Conservation (phyloP, 2,113 vertebrate species). For the Elanus axillaris region DNA sequence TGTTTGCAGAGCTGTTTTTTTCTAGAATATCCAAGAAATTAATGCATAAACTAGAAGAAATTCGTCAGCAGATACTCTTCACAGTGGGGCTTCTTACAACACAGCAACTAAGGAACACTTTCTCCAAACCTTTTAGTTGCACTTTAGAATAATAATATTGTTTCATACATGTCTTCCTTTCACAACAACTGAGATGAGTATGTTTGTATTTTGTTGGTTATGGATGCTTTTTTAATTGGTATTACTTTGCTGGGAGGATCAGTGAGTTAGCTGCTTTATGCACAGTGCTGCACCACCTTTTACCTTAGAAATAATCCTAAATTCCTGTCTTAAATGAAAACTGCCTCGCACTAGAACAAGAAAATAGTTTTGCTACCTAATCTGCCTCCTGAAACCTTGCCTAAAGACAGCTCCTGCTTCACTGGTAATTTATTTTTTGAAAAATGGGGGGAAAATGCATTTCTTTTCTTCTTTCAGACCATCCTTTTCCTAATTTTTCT, state of each 20-base stretch:
- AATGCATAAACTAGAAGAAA: not conserved
- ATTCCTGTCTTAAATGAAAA: constrained; percentile 48
- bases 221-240: constrained; percentile 7
- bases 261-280: not conserved
- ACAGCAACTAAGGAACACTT: not conserved
- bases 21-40: not conserved
- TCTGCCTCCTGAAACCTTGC: constrained; percentile 40
- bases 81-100: not conserved
- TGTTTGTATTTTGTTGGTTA: not conserved
- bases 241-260: constrained; percentile 46
- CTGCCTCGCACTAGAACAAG: constrained; percentile 26
- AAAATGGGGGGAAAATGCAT: constrained; percentile 1
- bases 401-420: constrained; percentile 21
- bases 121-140: not conserved
- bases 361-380: constrained; percentile 41
- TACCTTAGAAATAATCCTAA: constrained; percentile 33
- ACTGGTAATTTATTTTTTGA: constrained; percentile 31
- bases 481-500: constrained; percentile 32
- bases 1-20: not conserved
- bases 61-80: not conserved
- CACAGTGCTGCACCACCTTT: constrained; percentile 18
- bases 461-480: not conserved
- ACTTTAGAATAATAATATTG: not conserved
- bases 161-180: not conserved
- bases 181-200: not conserved